Conservation (phyloP, 2,113 vertebrate genomes). For the Copsychus sechellarum region DNA sequence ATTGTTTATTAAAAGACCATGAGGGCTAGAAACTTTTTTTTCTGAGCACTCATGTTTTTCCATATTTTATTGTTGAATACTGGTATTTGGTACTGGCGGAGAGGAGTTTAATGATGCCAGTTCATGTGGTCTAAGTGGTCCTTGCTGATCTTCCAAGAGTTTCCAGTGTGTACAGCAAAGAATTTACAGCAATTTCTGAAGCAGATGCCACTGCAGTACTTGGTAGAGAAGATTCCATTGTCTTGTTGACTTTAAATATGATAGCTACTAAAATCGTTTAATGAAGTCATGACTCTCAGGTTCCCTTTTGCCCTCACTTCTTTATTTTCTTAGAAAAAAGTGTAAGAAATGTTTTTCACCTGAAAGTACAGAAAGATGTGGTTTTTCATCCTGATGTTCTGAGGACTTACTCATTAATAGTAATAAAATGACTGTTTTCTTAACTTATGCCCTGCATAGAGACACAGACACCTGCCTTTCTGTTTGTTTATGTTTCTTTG, state of each 20-base stretch:
- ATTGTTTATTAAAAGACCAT: not conserved
- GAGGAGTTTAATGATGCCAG: not conserved
- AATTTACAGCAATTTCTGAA: not conserved
- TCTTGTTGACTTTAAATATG: not conserved
- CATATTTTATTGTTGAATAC: not conserved
- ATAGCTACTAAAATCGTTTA: not conserved
- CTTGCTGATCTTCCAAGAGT: not conserved
- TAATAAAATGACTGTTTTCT: not conserved
- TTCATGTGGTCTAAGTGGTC: not conserved
- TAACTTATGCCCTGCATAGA: not conserved
- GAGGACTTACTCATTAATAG: not conserved
- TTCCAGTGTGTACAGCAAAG: not conserved
- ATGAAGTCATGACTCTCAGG: not conserved
- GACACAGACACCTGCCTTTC: not conserved
- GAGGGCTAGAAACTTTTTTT: not conserved
- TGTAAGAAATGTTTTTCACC: accelerated
- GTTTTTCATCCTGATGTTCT: not conserved
- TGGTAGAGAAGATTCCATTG: not conserved
- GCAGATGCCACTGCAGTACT: not conserved
- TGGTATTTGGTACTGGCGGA: not conserved
- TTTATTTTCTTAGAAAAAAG: not conserved
- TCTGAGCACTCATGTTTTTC: not conserved
- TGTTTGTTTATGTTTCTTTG: not conserved
- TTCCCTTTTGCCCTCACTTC: not conserved
- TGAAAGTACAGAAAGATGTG: not conserved